Percentiles rank a stretch among this genome's conserved stretches.
phyloP scores from a whole-genome alignment of 2,113 vertebrate genomes.

The Rhabdornis inornatus region DNA sequence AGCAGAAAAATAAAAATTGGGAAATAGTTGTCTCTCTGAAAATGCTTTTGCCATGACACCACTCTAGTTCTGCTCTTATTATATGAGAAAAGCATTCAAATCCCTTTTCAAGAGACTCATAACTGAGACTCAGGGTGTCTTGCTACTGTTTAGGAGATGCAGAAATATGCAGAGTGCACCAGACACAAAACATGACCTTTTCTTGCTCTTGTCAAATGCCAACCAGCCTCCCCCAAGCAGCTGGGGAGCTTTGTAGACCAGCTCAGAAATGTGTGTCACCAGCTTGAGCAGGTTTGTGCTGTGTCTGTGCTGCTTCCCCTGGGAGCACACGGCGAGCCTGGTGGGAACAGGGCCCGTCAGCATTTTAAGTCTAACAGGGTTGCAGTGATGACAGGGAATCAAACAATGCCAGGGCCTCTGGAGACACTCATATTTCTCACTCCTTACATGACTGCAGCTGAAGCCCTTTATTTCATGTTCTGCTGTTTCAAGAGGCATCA shows the following conservation, averaged over 20 bases:
- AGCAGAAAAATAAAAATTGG: background rate
- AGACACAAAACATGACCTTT: constrained; percentile 8
- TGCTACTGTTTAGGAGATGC: background rate
- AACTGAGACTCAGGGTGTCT: background rate
- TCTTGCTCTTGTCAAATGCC: background rate
- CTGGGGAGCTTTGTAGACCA: background rate
- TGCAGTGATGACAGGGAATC: background rate
- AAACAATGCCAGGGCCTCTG: background rate
- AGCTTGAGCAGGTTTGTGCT: background rate
- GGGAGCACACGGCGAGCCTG: accelerated
- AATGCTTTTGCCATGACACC: background rate
- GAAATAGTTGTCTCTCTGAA: background rate
- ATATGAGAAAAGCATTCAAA: background rate
- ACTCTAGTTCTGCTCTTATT: background rate
- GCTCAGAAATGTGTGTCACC: background rate
- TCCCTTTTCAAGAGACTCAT: background rate
- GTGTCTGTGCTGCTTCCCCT: background rate
- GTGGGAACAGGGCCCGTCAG: background rate
- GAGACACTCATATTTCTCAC: background rate
- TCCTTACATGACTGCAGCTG: accelerated
- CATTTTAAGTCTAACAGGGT: background rate
- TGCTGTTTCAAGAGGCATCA: background rate
- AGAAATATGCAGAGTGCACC: background rate
- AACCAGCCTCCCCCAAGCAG: background rate
- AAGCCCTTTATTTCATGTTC: background rate